Percentiles rank a stretch among this genome's conserved stretches.
These are phyloP conservation scores for Nipponacmea schrenckii DNA, from an alignment of 2,888 invertebrate species.

Conservation along the genomic window DNA sequence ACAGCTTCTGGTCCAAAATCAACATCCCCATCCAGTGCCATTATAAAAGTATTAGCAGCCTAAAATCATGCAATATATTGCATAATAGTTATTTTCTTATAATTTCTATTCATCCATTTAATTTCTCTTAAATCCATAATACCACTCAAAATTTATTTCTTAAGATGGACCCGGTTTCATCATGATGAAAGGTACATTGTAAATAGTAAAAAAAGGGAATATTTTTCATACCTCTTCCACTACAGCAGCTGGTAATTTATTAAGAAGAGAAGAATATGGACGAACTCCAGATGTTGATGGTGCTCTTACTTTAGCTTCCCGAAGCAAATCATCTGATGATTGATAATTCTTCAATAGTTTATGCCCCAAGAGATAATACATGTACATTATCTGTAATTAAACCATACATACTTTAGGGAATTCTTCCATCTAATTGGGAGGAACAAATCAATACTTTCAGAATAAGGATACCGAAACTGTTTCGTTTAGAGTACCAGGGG, in stretches of 20 bases:
- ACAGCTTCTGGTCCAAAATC: constrained; percentile 93
- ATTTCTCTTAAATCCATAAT: constrained; percentile 73
- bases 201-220: too few relatives aligned
- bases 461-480: too few relatives aligned
- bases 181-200: too few relatives aligned
- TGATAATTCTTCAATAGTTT: constrained; percentile 84
- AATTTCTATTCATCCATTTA: not conserved
- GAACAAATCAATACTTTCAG: too few relatives aligned
- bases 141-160: constrained; percentile 73
- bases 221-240: constrained; percentile 25
- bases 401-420: not conserved
- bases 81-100: not conserved
- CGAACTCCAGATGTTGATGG: constrained; percentile 9
- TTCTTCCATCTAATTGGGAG: too few relatives aligned
- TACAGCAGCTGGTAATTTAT: constrained; percentile 26
- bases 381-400: constrained; percentile 80
- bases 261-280: constrained; percentile 29
- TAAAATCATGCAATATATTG: constrained; percentile 18
- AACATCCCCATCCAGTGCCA: constrained; percentile 96
- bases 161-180: too few relatives aligned
- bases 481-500: too few relatives aligned
- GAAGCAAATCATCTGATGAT: constrained; percentile 29
- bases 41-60: constrained; percentile 91
- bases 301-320: constrained; percentile 3
- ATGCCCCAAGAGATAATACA: constrained; percentile 97